phyloP scores from a whole-genome alignment of 1,140 invertebrate genomes.

The Ganaspis sp. region DNA sequence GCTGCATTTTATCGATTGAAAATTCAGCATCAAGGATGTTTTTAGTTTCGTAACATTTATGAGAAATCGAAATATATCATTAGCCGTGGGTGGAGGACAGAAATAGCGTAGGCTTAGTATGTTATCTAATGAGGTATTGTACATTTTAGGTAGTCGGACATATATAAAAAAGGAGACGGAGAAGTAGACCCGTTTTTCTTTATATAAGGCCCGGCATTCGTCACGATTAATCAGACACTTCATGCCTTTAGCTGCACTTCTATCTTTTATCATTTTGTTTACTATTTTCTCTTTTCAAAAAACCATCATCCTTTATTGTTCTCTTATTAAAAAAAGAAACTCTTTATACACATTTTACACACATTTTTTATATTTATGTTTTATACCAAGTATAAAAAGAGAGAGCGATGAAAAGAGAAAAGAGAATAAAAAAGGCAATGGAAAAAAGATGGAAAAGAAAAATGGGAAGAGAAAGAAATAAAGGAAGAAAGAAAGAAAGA shows the following conservation, averaged over 20 bases:
- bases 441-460: no score
- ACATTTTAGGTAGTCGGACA: conserved; percentile 16
- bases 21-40: conserved; percentile 19
- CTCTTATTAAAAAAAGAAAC: no score
- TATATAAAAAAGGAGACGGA: conserved; percentile 25
- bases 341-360: no score
- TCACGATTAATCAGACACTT: background rate
- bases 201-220: conserved; percentile 1
- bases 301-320: background rate
- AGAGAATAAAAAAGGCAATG: no score
- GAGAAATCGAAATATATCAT: conserved; percentile 25
- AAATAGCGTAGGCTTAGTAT: conserved; percentile 3
- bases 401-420: no score
- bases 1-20: conserved; percentile 14
- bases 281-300: background rate
- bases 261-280: background rate
- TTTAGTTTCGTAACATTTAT: conserved; percentile 15
- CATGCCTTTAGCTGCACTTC: background rate
- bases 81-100: conserved; percentile 13
- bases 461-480: no score
- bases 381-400: no score
- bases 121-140: conserved; percentile 18
- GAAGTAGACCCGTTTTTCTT: background rate
- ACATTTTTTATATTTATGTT: no score
- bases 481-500: no score